Evolutionary conservation across 2,113 vertebrate species (phyloP).

Genomic region (Irena cyanogastra): DNA sequence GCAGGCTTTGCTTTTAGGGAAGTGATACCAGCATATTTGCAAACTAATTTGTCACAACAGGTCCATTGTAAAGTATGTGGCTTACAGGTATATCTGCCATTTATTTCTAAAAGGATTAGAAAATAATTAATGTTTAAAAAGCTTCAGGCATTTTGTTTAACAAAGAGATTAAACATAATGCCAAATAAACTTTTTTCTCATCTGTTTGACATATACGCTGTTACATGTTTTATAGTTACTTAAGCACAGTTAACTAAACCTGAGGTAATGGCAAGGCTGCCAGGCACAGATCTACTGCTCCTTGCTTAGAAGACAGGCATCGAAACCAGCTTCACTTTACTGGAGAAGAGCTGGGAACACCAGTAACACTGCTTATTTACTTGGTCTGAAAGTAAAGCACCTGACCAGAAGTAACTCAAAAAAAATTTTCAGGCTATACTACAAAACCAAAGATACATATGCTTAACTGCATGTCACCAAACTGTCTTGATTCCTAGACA

Average conservation of each 20-base stretch:
- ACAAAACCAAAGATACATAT: not conserved
- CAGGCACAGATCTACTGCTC: not conserved
- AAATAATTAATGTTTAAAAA: not conserved
- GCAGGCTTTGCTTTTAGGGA: not conserved
- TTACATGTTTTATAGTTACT: not conserved
- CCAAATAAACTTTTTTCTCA: not conserved
- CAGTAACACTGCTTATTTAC: not conserved
- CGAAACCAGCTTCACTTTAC: not conserved
- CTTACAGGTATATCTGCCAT: not conserved
- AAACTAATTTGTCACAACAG: conserved; percentile 32
- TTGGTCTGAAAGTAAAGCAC: not conserved
- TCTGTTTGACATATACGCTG: not conserved
- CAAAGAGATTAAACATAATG: not conserved
- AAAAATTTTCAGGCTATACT: not conserved
- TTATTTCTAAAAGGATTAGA: conserved; percentile 14
- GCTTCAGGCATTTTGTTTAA: conserved; percentile 6
- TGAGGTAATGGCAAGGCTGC: not conserved
- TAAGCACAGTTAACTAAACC: not conserved
- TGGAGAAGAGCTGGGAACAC: not conserved
- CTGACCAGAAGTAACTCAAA: not conserved
- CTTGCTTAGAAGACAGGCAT: not conserved
- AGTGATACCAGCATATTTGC: not conserved
- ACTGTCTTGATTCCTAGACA: not conserved
- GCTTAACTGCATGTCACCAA: not conserved
- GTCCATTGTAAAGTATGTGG: not conserved